Conservation (phyloP, 1,140 invertebrate species). For the Anthonomus grandis region DNA sequence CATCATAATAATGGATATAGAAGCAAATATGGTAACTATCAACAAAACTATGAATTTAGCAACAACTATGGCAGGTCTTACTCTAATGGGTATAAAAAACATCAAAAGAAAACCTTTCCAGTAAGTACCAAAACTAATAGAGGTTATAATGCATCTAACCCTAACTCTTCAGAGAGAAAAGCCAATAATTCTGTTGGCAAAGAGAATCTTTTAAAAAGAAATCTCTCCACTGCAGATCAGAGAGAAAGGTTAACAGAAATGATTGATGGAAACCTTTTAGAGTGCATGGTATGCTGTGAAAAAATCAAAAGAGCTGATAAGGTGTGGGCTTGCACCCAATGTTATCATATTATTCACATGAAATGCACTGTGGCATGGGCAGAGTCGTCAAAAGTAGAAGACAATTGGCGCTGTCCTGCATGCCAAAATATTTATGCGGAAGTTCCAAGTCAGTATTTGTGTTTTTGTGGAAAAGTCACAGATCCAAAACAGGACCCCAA, state of each 20-base stretch:
- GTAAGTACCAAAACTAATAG: no score
- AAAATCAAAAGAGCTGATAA: constrained; percentile 70
- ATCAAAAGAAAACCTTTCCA: constrained; percentile 1
- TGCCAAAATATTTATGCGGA: constrained; percentile 73
- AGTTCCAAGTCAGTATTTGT: constrained; percentile 71
- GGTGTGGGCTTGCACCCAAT: constrained; percentile 88
- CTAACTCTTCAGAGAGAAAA: neutral
- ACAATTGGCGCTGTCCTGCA: constrained; percentile 89
- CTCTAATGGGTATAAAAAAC: neutral
- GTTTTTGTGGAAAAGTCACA: constrained; percentile 77
- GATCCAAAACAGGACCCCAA: constrained; percentile 60
- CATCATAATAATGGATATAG: constrained; percentile 4
- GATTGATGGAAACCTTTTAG: constrained; percentile 70
- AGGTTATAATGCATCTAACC: neutral
- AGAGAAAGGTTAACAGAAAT: constrained; percentile 78
- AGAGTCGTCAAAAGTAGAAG: constrained; percentile 67
- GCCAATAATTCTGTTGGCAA: neutral
- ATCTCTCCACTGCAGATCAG: constrained; percentile 54
- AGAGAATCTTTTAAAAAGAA: neutral
- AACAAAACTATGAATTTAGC: neutral
- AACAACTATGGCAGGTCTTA: neutral
- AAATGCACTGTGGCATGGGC: constrained; percentile 91
- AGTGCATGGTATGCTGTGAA: constrained; percentile 93
- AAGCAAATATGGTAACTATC: constrained; percentile 1
- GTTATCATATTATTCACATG: constrained; percentile 89